Conservation (phyloP, 1,140 invertebrate genomes). For the Carposina sasakii region DNA sequence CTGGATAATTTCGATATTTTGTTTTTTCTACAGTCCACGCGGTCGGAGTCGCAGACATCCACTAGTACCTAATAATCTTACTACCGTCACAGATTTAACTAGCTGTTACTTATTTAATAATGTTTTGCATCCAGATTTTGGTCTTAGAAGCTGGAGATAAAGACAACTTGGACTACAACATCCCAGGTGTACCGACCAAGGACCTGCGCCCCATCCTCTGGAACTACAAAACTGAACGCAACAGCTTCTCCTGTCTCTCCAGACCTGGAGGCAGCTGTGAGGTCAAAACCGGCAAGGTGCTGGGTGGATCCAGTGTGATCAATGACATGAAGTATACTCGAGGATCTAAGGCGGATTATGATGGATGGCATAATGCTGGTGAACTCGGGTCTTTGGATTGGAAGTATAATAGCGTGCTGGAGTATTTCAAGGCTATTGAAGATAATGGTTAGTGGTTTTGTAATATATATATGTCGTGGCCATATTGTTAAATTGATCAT, state of each 20-base stretch:
- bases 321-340: constrained; percentile 74
- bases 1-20: too few relatives aligned
- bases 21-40: too few relatives aligned
- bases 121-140: constrained; percentile 34
- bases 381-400: constrained; percentile 68
- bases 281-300: constrained; percentile 70
- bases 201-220: constrained; percentile 57
- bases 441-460: constrained; percentile 58
- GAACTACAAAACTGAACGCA: constrained; percentile 62
- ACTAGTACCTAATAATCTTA: too few relatives aligned
- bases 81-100: too few relatives aligned
- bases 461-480: too few relatives aligned
- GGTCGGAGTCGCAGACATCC: too few relatives aligned
- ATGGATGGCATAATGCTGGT: constrained; percentile 69
- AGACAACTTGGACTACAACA: constrained; percentile 61
- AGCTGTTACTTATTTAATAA: background rate
- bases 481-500: too few relatives aligned
- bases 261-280: constrained; percentile 63
- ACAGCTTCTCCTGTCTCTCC: constrained; percentile 56
- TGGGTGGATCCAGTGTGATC: constrained; percentile 71
- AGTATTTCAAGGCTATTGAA: constrained; percentile 72
- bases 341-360: constrained; percentile 71
- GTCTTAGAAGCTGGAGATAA: constrained; percentile 68
- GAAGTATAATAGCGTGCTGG: constrained; percentile 71
- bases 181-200: constrained; percentile 54